These are phyloP conservation scores for Hydrophis major DNA, from an alignment of 2,797 vertebrate genomes.

Conservation along the genomic window DNA sequence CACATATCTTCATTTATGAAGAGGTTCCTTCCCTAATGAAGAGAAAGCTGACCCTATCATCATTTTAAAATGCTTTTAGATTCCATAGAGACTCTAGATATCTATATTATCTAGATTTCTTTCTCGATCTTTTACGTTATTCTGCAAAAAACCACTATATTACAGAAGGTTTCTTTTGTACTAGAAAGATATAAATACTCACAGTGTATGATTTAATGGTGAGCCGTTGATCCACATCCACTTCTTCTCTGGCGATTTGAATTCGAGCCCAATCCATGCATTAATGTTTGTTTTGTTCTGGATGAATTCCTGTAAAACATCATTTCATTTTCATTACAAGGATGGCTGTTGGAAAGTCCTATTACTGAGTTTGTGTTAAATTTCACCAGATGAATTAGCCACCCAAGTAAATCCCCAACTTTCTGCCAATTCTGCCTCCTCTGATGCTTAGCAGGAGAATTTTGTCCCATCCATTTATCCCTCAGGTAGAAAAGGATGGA, in stretches of 20 bases:
- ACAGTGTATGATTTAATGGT: not conserved
- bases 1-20: not conserved
- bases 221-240: not conserved
- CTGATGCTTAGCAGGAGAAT: not conserved
- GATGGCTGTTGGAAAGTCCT: not conserved
- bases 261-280: not conserved
- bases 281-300: rapidly evolving
- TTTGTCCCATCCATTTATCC: not conserved
- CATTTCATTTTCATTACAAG: not conserved
- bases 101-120: not conserved
- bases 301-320: slow-evolving; percentile 11
- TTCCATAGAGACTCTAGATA: not conserved
- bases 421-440: not conserved
- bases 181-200: not conserved
- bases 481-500: not conserved
- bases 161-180: not conserved
- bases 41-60: not conserved
- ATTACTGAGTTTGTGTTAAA: not conserved
- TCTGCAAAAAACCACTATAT: not conserved
- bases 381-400: not conserved
- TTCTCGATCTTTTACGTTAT: not conserved
- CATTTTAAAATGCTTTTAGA: not conserved
- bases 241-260: rapidly evolving
- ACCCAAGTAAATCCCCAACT: not conserved
- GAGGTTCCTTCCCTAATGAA: not conserved